A percentile compares a stretch with the other conserved stretches of the same genome.
These are phyloP conservation scores for Catharus ustulatus DNA, from an alignment of 2,797 vertebrate genomes.

Conservation along the genomic window DNA sequence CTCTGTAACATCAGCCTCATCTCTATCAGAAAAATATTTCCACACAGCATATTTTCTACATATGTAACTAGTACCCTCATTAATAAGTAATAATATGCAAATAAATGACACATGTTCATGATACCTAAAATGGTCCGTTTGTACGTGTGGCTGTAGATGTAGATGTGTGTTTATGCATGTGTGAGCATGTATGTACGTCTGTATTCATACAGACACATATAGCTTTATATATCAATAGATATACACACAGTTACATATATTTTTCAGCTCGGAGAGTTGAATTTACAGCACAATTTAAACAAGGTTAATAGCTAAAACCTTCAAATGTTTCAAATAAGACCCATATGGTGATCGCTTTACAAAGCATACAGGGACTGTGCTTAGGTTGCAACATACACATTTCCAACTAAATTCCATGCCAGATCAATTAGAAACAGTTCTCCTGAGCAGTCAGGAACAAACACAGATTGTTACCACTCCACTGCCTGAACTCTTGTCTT, in stretches of 20 bases:
- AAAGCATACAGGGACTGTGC: constrained; percentile 74
- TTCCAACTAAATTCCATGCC: constrained; percentile 80
- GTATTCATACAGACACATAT: background rate
- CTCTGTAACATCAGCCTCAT: background rate
- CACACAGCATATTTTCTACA: background rate
- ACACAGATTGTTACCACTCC: constrained; percentile 74
- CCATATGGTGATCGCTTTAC: constrained; percentile 79
- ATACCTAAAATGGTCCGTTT: background rate
- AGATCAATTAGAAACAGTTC: constrained; percentile 84
- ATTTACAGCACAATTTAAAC: constrained; percentile 73
- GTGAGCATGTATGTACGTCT: background rate
- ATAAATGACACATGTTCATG: background rate
- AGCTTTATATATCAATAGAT: background rate
- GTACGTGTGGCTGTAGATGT: background rate
- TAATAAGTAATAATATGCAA: constrained; percentile 26
- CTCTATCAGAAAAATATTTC: background rate
- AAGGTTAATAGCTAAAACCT: constrained; percentile 74
- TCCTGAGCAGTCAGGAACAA: constrained; percentile 76
- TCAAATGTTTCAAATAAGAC: constrained; percentile 77
- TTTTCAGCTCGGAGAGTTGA: constrained; percentile 15
- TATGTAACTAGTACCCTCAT: background rate
- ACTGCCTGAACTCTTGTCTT: constrained; percentile 71
- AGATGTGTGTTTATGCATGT: background rate
- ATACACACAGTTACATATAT: background rate
- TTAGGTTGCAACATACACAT: constrained; percentile 77